Base-by-base conservation (phyloP, 2,797 vertebrate genomes). In the Brotula barbata region DNA sequence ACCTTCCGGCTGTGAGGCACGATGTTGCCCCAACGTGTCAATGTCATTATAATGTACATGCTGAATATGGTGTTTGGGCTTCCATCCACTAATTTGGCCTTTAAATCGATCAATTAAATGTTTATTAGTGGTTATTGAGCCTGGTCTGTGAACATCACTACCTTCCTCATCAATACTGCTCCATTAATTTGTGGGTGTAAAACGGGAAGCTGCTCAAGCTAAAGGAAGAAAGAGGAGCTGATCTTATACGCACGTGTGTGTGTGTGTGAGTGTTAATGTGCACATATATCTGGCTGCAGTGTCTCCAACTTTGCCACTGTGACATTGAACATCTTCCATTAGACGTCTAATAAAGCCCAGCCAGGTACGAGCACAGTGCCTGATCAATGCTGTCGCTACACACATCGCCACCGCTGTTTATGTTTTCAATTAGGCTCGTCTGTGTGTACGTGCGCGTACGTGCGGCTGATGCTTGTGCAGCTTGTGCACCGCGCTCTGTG, bases 351-450 rank as follows among this genome's bases (percentile, higher is more conserved):
- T 89, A 78, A 81, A 86, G 73, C 78, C 68, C 64, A 69, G 70
- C 78, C 77, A 83, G 73, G 78, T 86, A 81, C 63, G 58, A 68
- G 70, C 17, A 57, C n/a, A 20, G 65, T 57, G 60, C 56, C 81
- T 88, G 86, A 89, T 89, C 86, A 87, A 83, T 73, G 75, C 62
- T 81, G 84, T 82, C 81, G 84, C 67, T 47, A 63, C 80, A 78
- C 73, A 77, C 73, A 74, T 76, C 75, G 48, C 40, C 40, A 56
- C 55, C 40, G 7, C 80, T 73, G 82, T 85, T 85, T 87, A 77
- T 75, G 71, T 78, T 88, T 89, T 85, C 85, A 88, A 90, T 90
- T 87, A 87, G 59, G 67, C 51, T 43, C 63, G 64, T 64, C 15
- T 25, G 36, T 41, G 34, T 48, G 47, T 42, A 20, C 17, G 39